These are phyloP conservation scores for Peromyscus maniculatus DNA, from an alignment of 2,113 vertebrate species.

Conservation along the genomic window DNA sequence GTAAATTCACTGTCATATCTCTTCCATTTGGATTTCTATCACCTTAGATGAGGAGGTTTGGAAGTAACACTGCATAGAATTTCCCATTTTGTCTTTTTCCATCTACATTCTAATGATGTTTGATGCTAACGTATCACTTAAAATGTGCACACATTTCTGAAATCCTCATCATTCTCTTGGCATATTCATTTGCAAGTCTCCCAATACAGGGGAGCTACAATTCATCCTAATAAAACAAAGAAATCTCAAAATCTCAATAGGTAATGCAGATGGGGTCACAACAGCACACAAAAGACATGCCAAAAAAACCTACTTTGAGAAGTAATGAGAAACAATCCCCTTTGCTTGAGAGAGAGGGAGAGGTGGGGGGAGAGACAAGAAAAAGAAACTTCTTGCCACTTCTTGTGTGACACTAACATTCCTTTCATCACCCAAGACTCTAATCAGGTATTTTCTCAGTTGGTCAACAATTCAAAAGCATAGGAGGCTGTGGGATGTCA, in stretches of 20 bases:
- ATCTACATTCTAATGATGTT: slow-evolving; percentile 66
- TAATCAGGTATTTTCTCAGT: slow-evolving; percentile 69
- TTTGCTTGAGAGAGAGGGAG: neutral
- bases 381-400: neutral
- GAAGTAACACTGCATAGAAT: slow-evolving; percentile 56
- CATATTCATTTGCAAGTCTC: slow-evolving; percentile 69
- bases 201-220: slow-evolving; percentile 12
- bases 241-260: slow-evolving; percentile 58
- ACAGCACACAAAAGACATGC: slow-evolving; percentile 23
- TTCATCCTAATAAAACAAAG: slow-evolving; percentile 57
- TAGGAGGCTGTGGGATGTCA: slow-evolving; percentile 41
- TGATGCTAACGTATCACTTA: slow-evolving; percentile 67
- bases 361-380: neutral
- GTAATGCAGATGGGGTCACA: neutral
- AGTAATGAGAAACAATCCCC: neutral
- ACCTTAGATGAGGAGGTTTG: slow-evolving; percentile 56
- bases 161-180: slow-evolving; percentile 55
- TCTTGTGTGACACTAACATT: slow-evolving; percentile 33
- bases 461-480: slow-evolving; percentile 44
- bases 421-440: slow-evolving; percentile 42
- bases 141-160: slow-evolving; percentile 69
- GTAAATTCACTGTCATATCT: slow-evolving; percentile 33
- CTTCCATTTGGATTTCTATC: slow-evolving; percentile 41
- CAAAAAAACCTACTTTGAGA: slow-evolving; percentile 37
- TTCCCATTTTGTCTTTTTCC: slow-evolving; percentile 63